Conservation (phyloP, 1,140 invertebrate species). For the Microplitis mediator region DNA sequence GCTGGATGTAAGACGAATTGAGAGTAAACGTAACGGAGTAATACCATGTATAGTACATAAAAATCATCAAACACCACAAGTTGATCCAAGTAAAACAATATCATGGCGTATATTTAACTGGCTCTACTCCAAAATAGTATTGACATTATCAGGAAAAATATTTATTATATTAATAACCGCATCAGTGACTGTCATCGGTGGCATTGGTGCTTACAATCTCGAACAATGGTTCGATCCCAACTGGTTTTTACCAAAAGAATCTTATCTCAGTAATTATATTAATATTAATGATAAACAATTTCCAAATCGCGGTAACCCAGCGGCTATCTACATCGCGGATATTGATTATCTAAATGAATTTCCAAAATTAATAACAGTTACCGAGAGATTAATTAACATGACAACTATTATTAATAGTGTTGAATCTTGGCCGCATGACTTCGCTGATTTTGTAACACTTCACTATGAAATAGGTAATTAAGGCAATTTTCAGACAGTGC, state of each 20-base stretch:
- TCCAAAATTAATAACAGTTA: constrained; percentile 65
- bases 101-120: constrained; percentile 63
- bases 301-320: constrained; percentile 69
- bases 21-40: constrained; percentile 69
- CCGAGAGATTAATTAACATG: constrained; percentile 63
- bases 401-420: constrained; percentile 63
- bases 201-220: constrained; percentile 67
- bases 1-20: constrained; percentile 71
- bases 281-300: constrained; percentile 64
- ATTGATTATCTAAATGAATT: constrained; percentile 72
- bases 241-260: constrained; percentile 77
- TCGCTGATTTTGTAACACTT: constrained; percentile 66
- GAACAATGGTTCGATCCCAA: constrained; percentile 79
- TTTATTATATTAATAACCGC: constrained; percentile 65
- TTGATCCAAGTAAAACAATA: constrained; percentile 48
- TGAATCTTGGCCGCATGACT: constrained; percentile 69
- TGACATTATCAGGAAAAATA: constrained; percentile 68
- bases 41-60: constrained; percentile 72
- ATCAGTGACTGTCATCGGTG: constrained; percentile 65
- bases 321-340: constrained; percentile 71
- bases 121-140: constrained; percentile 68
- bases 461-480: constrained; percentile 57
- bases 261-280: constrained; percentile 73
- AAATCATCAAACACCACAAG: constrained; percentile 55
- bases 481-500: too few relatives aligned